These are phyloP conservation scores for Holacanthus passer DNA, from an alignment of 2,113 vertebrate species.

Conservation along the genomic window DNA sequence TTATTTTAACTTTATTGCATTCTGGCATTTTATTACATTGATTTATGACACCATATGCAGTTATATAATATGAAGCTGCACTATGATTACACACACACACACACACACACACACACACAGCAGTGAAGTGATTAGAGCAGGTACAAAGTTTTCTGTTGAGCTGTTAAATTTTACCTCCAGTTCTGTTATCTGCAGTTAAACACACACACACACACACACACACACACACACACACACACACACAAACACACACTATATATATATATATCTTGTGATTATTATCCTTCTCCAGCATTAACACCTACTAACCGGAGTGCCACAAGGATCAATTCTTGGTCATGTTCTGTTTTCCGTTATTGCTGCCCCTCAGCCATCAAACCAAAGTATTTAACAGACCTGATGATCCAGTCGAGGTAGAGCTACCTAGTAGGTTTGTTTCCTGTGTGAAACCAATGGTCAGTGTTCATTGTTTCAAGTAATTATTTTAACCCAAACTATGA, in stretches of 20 bases:
- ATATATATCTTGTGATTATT: too few relatives aligned
- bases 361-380: too few relatives aligned
- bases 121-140: background rate
- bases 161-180: background rate
- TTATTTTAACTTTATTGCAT: background rate
- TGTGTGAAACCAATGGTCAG: too few relatives aligned
- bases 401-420: too few relatives aligned
- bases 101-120: background rate
- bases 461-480: too few relatives aligned
- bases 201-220: background rate
- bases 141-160: conserved; percentile 2
- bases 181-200: background rate
- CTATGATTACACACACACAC: background rate
- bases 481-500: too few relatives aligned
- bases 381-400: too few relatives aligned
- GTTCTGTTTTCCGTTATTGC: too few relatives aligned
- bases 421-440: too few relatives aligned
- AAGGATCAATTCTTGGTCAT: background rate
- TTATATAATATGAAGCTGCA: background rate
- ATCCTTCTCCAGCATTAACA: too few relatives aligned
- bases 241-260: background rate
- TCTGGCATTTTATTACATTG: conserved; percentile 7
- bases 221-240: background rate
- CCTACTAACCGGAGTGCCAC: too few relatives aligned
- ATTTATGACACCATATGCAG: background rate